Evolutionary conservation across 2,888 invertebrate genomes (phyloP).

Genomic region (Endotricha flammealis): DNA sequence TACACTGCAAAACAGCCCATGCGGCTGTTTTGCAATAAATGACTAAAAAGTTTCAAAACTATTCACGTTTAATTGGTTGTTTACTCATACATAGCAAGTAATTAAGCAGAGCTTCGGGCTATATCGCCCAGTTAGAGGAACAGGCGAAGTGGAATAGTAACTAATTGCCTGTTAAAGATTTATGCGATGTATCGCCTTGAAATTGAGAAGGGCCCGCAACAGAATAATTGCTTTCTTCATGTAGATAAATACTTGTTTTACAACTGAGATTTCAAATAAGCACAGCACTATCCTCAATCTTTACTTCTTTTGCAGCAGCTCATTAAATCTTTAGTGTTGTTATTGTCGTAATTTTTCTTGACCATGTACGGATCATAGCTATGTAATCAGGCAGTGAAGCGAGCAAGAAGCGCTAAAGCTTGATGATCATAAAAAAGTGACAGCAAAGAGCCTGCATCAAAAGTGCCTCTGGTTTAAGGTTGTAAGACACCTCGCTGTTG

Average conservation of each 20-base stretch:
- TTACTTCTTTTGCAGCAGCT: no score
- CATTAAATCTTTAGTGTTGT: no score
- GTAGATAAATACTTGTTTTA: neutral
- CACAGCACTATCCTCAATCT: no score
- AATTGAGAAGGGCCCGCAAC: neutral
- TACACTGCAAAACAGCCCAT: no score
- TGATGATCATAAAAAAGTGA: no score
- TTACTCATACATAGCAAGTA: conserved; percentile 22
- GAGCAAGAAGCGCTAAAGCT: no score
- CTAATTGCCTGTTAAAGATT: conserved; percentile 21
- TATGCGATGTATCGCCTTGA: conserved; percentile 12
- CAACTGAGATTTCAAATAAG: neutral
- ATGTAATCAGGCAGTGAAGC: no score
- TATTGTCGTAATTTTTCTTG: no score
- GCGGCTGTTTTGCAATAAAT: conserved; percentile 1
- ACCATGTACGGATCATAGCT: no score
- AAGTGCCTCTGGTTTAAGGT: no score
- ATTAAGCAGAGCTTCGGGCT: conserved; percentile 14
- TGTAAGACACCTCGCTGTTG: no score
- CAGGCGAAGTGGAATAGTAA: conserved; percentile 15
- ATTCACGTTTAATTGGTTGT: conserved; percentile 25
- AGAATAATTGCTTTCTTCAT: neutral
- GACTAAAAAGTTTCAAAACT: conserved; percentile 15
- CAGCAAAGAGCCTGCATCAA: no score
- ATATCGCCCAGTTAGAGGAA: conserved; percentile 8